phyloP scores from a whole-genome alignment of 2,888 invertebrate genomes.

The Timema cristinae region DNA sequence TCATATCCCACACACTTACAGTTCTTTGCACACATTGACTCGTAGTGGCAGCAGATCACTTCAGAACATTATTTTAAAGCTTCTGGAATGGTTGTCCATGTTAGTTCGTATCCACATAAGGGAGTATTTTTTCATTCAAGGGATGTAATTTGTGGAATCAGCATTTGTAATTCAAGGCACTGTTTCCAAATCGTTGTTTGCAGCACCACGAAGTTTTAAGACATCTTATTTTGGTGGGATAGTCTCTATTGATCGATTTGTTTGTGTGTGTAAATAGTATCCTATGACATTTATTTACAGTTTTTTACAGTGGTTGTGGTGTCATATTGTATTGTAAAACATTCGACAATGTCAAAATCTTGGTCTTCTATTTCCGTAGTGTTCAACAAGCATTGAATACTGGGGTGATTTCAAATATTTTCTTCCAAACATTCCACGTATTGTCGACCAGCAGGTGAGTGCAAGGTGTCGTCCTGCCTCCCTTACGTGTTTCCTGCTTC shows the following conservation, averaged over 20 bases:
- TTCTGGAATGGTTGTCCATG: not conserved
- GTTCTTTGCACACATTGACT: conserved; percentile 8
- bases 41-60: conserved; percentile 7
- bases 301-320: not conserved
- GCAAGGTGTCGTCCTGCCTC: too few relatives aligned
- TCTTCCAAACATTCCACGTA: conserved; percentile 4
- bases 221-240: too few relatives aligned
- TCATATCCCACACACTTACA: conserved; percentile 5
- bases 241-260: too few relatives aligned
- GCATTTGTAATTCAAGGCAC: not conserved
- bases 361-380: not conserved
- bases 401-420: not conserved
- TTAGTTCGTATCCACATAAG: not conserved
- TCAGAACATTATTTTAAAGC: not conserved
- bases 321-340: conserved; percentile 7
- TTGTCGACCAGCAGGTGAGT: too few relatives aligned
- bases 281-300: too few relatives aligned
- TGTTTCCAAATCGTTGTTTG: too few relatives aligned
- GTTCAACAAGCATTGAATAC: not conserved
- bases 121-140: not conserved
- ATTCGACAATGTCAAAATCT: not conserved
- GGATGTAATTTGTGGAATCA: not conserved
- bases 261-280: too few relatives aligned
- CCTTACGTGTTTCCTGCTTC: too few relatives aligned
- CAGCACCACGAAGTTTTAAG: too few relatives aligned